Evolutionary conservation across 2,797 vertebrate species (phyloP), one percentile per base, ranked within the genome.

Genomic region (Ambastaia sidthimunki): DNA sequence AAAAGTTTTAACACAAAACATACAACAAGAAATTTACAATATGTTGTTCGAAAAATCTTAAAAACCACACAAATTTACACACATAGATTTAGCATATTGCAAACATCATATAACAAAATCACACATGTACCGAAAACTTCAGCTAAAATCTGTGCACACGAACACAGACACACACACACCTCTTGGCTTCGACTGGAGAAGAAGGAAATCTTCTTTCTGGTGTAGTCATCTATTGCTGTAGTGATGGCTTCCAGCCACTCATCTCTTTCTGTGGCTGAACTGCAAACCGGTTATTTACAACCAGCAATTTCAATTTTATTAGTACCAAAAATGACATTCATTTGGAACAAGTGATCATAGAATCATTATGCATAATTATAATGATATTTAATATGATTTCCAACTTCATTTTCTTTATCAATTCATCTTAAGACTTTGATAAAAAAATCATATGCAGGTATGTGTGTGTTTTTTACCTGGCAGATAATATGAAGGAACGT

Each of bases 191-290:
- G 94, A 86, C 94, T 96, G 0, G 96, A 96, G 87, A 95, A 97
- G 90, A 99, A 99, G 1, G 96, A 97, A 67, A 95, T 98, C 90
- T 94, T 96, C 92, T 98, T 99, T 91, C 96, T 98, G 0, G 97
- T 94, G 85, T 98, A 96, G 76, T 98, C 97, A 76, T 97, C 96
- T 87, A 99, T 99, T 21, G 97, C 96, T 87, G 92, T 94, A 81
- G 96, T 94, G 86, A 99, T 99, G 59, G 97, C 96, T 89, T 97
- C 96, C 70, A 99, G 92, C 98, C 98, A 99, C 88, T 97, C 96
- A 80, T 99, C 98, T 89, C 97, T 95, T 90, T 99, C 98, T 66
- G 93, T 93, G 15, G 98, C 98, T 74, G 97, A 98, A 89, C 98
- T 99, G 91, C 77, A 82, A 77, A 83, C 83, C 59, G 23, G 87